Percentiles rank a stretch among this genome's conserved stretches.
phyloP scores from a whole-genome alignment of 2,797 vertebrate species.

The Pipistrellus pipistrellus region DNA sequence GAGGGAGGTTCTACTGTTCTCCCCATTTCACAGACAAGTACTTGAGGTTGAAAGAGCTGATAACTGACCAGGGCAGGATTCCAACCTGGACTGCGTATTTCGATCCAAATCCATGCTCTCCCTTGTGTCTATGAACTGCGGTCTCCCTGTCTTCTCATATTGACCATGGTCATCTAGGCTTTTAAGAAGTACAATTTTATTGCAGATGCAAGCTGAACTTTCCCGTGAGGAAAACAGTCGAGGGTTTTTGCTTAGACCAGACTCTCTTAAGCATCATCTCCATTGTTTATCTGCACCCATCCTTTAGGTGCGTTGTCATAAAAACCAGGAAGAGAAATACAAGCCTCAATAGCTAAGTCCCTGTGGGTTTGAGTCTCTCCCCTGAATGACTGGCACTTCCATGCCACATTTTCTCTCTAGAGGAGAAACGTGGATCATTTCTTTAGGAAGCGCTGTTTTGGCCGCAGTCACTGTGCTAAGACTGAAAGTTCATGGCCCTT shows the following conservation, averaged over 20 bases:
- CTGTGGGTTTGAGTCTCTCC: neutral
- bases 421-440: neutral
- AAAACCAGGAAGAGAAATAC: neutral
- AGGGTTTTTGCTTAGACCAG: neutral
- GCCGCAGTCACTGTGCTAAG: neutral
- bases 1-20: neutral
- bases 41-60: neutral
- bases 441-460: neutral
- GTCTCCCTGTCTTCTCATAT: neutral
- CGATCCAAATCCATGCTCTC: neutral
- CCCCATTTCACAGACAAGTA: neutral
- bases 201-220: neutral
- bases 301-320: neutral
- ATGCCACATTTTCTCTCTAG: conserved; percentile 26
- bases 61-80: neutral
- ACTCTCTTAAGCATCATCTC: neutral
- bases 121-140: neutral
- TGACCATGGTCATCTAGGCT: neutral
- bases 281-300: neutral
- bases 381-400: neutral
- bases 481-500: neutral
- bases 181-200: neutral
- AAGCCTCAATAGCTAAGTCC: neutral
- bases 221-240: neutral
- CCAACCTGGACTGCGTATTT: neutral